Conservation (phyloP, 2,888 invertebrate genomes). For the Tuta absoluta region DNA sequence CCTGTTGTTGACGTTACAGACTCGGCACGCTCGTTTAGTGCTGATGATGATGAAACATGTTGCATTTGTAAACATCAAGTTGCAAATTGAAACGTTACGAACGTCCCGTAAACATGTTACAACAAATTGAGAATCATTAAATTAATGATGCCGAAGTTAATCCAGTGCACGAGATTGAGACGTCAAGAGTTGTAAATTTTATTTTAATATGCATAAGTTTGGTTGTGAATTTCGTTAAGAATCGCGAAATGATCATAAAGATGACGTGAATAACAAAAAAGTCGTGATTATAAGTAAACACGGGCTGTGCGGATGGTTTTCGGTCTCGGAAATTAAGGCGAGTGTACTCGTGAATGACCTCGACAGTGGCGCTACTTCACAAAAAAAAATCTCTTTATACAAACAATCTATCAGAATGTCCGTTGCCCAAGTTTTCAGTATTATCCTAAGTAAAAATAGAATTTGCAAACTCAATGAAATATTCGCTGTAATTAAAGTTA, state of each 20-base stretch:
- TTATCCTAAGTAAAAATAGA: too few relatives aligned
- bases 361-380: too few relatives aligned
- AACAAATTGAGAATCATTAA: conserved; percentile 11
- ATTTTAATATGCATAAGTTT: too few relatives aligned
- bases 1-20: conserved; percentile 1
- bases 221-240: background rate
- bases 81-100: conserved; percentile 16
- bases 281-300: conserved; percentile 27
- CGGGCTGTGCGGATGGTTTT: conserved; percentile 20
- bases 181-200: background rate
- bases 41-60: conserved; percentile 11
- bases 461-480: too few relatives aligned
- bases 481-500: too few relatives aligned
- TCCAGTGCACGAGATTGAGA: background rate
- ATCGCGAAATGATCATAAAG: background rate
- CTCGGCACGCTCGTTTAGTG: background rate
- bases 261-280: conserved; percentile 18
- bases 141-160: conserved; percentile 2
- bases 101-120: conserved; percentile 12
- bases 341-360: too few relatives aligned
- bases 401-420: too few relatives aligned
- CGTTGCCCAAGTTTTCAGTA: too few relatives aligned
- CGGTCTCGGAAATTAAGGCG: conserved; percentile 21
- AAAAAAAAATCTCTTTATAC: too few relatives aligned
- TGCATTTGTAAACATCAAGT: conserved; percentile 10